Evolutionary conservation across 92 coral and sea anemone genomes (phyloP), one percentile per base, ranked within the genome.

Genomic region (Heteractis magnifica): DNA sequence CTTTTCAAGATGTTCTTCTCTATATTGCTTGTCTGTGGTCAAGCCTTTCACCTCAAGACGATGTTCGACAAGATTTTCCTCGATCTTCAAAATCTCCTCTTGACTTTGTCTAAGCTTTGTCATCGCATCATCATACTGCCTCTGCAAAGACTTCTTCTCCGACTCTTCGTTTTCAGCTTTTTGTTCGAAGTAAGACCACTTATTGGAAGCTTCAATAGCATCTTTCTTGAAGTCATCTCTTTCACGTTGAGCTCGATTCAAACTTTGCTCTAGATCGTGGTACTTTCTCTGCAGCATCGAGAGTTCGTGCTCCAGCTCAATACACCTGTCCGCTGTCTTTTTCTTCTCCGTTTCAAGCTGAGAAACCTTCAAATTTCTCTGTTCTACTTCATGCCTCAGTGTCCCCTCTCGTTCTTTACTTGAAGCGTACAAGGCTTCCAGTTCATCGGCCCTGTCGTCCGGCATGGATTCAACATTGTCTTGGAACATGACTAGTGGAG

Each of bases 221-320:
- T 93, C 98, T 84, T 89, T 93, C 72, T 88, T 92, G n/a, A 90
- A 86, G 51, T 91, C 93, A 65, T 88, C 93, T 59, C 89, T 87
- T 14, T 93, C 98, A 8, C 92, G 88, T 34, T 76, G 89, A 16
- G 89, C 86, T 50, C 93, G 86, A 9, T 85, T 82, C 50, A 91
- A 48, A 65, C 83, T 76, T 72, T 90, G 88, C 34, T 87, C 92
- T 14, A 75, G 72, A 48, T 91, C 98, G 49, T 91, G 90, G 23
- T 82, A 78, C 77, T 93, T 93, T 72, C 88, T 91, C 72, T 93
- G 95, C 9, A 87, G 90, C 76, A 83, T 81, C 16, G 87, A 78
- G 23, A 79, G 72, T 49, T 86, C 88, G 77, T 89, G 95, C 34
- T 92, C 87, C 56, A 83, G 18, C 50, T 91, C 94, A 10, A 88